Evolutionary conservation across 2,888 invertebrate genomes (phyloP), one percentile per base, ranked within the genome.

Genomic region (Tryphoninae sp.): DNA sequence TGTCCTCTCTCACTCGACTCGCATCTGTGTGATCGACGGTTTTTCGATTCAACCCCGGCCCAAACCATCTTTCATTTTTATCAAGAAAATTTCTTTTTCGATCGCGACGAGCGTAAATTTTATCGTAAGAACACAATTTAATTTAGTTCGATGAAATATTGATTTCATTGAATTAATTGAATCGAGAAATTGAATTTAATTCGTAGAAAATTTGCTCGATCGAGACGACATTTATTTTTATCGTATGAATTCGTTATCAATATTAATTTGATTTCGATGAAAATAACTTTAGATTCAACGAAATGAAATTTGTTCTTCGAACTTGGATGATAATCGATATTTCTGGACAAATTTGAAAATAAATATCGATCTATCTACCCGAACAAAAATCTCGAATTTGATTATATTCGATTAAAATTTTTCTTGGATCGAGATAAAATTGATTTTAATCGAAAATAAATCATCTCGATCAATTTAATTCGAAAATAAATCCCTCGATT

Each of bases 21-120:
- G 45, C 16, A 3, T 59, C 2, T 4, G 59, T 4, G 16, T 13
- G 76, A 76, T 69, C 62, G 76, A 68, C 68, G 51, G 42, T 53
- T 51, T 53, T 68, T 53, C 55, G 55, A 55, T 55, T 22, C 55
- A 0, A 22, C 9, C 19, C 19, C 16, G 13, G 19, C 19, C 19
- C 19, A 11, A 45, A 6, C 6, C 9, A 6, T 55, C 22, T 19
- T 13, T 3, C 40, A 11, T 69, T 26, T 58, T 55, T 69, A 40
- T 45, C 23, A 2, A 22, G 6, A 11, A n/a, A 19, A 19, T 40
- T 2, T 0, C 40, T 19, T 69, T 26, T 68, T 16, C 33, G 7
- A 13, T 51, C 19, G 4, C 16, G 68, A 68, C 68, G 68, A 68
- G 55, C 40, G 0, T 55, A n/a, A 45, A 45, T 33, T 33, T 33